Base-by-base conservation (phyloP, 2,113 vertebrate genomes). In the Cephalopholis sonnerati region DNA sequence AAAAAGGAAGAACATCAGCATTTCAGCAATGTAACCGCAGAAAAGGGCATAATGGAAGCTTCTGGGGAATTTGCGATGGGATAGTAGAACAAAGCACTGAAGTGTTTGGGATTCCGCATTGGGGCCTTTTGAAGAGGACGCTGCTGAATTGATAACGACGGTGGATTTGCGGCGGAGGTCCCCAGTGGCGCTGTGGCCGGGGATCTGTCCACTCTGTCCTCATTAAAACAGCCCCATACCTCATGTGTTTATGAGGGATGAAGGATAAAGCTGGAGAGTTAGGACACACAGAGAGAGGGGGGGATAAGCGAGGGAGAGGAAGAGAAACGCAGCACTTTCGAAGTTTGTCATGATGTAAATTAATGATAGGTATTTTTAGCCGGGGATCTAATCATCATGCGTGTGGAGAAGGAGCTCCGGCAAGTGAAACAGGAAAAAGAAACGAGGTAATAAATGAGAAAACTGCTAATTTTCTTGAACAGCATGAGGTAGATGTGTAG, bases 281-380 rank as follows among this genome's bases (percentile, higher is more conserved):
- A 67, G 25, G 20, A 53, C 64, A 53, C 2, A 63, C 39, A 66
- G 48, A 59, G 41, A 63, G 50, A 44, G 63, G 32, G 7, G 32
- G 32, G 29, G 29, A 4, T 29, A 29, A 29, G 29, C 5, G 5
- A 54, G 17, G 9, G 46, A 54, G n/a, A 74, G 58, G 44, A 64
- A 58, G 54, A 59, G 55, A 75, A 54, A 74, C 0, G 29, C 74
- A 79, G 72, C 77, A 69, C 63, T 83, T 84, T 85, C 44, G 2
- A 78, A 85, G 82, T 89, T 93, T 92, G 67, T 89, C 82, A 83
- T 72, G 79, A 89, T 87, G 65, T 89, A 89, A 88, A 92, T 92
- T 92, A 91, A 91, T 86, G 58, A 81, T 75, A 27, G 77, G 77
- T 93, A 92, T 93, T 92, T 91, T 91, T 91, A 91, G 74, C 84